These are phyloP conservation scores for Beroe forskalii DNA, from an alignment of 37 sponge, comb jelly and placozoan species.

Conservation along the genomic window DNA sequence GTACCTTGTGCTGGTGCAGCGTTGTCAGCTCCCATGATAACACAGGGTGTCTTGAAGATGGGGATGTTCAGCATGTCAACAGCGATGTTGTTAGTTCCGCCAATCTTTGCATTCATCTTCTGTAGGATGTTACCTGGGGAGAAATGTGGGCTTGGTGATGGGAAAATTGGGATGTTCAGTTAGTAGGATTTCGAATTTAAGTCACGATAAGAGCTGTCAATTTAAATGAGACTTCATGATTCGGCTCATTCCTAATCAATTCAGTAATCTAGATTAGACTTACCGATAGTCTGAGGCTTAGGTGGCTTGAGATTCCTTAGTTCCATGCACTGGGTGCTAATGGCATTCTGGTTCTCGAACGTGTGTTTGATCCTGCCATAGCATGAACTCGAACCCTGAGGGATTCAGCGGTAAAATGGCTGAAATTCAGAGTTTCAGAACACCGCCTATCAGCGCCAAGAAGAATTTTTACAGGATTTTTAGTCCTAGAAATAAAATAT, in stretches of 20 bases:
- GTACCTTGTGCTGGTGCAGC: conserved; percentile 43
- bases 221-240: no score
- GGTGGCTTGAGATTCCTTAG: conserved; percentile 70
- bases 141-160: not conserved
- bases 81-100: conserved; percentile 74
- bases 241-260: no score
- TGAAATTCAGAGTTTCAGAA: no score
- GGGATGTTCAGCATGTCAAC: conserved; percentile 50
- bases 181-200: no score
- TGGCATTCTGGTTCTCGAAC: conserved; percentile 69
- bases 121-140: conserved; percentile 69
- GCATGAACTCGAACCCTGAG: not conserved
- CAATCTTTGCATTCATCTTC: conserved; percentile 80
- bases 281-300: conserved; percentile 68
- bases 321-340: conserved; percentile 78
- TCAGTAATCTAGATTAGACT: no score
- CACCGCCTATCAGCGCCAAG: no score
- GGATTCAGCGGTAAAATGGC: not conserved
- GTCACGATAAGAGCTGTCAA: no score
- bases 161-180: no score
- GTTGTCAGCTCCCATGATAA: conserved; percentile 62
- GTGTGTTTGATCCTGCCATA: conserved; percentile 69
- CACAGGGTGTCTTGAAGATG: conserved; percentile 16
- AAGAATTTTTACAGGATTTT: no score
- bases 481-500: no score